phyloP scores from a whole-genome alignment of 2,888 invertebrate genomes.

The Teleogryllus oceanicus region DNA sequence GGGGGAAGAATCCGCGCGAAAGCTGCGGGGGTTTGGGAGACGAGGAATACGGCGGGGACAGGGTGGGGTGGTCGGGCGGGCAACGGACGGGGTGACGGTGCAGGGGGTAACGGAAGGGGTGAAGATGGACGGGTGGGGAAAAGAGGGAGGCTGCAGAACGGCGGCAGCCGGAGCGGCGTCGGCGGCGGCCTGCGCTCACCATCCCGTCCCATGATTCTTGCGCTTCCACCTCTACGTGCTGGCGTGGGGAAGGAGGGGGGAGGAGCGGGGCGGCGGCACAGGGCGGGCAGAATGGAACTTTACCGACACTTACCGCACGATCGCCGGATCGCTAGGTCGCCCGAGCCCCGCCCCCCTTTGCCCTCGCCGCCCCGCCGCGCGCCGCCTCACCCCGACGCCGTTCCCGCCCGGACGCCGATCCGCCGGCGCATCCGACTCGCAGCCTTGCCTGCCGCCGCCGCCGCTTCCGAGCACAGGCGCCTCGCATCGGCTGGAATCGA shows the following conservation, averaged over 20 bases:
- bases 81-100: constrained; percentile 37
- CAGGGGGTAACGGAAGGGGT: no score
- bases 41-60: background rate
- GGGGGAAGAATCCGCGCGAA: background rate
- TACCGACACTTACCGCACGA: constrained; percentile 9
- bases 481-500: background rate
- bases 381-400: background rate
- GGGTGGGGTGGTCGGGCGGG: constrained; percentile 27
- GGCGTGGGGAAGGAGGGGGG: background rate
- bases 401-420: background rate
- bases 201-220: constrained; percentile 33
- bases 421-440: background rate
- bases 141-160: background rate
- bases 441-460: background rate
- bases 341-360: background rate
- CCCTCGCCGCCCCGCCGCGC: background rate
- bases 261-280: background rate
- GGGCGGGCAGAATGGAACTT: constrained; percentile 18
- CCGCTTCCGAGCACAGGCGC: background rate
- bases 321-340: background rate
- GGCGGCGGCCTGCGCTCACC: constrained; percentile 40
- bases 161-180: constrained; percentile 31
- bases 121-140: constrained; percentile 26
- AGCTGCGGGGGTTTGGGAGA: constrained; percentile 26
- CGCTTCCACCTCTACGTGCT: constrained; percentile 18